These are phyloP conservation scores for Rutilus rutilus DNA, from an alignment of 2,113 vertebrate species.

Conservation along the genomic window DNA sequence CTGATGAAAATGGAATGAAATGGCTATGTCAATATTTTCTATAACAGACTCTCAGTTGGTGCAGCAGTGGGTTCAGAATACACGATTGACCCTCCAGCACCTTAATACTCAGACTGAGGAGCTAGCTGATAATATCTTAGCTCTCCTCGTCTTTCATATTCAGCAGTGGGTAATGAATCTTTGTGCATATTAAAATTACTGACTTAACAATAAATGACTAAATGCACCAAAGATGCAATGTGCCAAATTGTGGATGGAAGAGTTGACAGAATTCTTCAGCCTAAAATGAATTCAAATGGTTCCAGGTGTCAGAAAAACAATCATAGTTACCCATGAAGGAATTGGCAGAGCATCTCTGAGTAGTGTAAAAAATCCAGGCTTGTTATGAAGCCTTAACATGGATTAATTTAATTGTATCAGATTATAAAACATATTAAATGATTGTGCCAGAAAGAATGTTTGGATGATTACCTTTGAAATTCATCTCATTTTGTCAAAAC, in stretches of 20 bases:
- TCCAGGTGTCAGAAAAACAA: constrained; percentile 23
- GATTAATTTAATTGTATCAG: background rate
- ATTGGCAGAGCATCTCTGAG: background rate
- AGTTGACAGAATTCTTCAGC: background rate
- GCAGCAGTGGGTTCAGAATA: constrained; percentile 35
- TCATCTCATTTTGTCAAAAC: background rate
- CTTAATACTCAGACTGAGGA: background rate
- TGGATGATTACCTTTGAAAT: background rate
- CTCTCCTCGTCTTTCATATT: background rate
- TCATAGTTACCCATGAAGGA: background rate
- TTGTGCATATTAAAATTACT: constrained; percentile 11
- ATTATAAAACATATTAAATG: background rate
- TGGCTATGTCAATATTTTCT: constrained; percentile 75
- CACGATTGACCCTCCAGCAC: constrained; percentile 25
- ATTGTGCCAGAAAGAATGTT: background rate
- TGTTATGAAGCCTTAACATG: background rate
- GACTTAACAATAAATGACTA: background rate
- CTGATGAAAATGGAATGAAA: constrained; percentile 79
- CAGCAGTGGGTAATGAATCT: background rate
- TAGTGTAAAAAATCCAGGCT: background rate
- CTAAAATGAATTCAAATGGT: background rate
- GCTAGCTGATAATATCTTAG: constrained; percentile 29
- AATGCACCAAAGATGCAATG: constrained; percentile 23
- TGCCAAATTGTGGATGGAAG: constrained; percentile 1
- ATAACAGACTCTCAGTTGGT: constrained; percentile 79